phyloP scores from a whole-genome alignment of 1,140 invertebrate species.

The Aethina tumida region DNA sequence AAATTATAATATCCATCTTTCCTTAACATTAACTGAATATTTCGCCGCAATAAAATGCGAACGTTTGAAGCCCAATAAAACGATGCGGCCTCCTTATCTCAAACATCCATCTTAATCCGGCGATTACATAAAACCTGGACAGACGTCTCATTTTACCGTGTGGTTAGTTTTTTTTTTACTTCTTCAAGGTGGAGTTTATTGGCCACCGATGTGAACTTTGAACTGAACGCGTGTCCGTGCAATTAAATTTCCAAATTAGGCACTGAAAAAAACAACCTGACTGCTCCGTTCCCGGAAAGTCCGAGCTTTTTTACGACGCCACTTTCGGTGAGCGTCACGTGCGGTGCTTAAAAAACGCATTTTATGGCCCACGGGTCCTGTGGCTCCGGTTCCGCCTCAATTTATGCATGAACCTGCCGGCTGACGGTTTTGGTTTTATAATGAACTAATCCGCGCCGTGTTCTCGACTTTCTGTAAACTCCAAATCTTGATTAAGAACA shows the following conservation, averaged over 20 bases:
- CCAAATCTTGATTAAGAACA: too few relatives aligned
- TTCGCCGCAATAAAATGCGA: constrained; percentile 9
- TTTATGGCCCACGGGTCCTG: constrained; percentile 3
- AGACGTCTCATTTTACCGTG: constrained; percentile 16
- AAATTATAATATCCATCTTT: constrained; percentile 1
- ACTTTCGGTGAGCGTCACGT: background rate
- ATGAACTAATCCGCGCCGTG: too few relatives aligned
- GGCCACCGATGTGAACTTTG: constrained; percentile 11
- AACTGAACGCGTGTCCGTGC: constrained; percentile 18
- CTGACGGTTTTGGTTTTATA: constrained; percentile 3
- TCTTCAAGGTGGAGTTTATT: constrained; percentile 15
- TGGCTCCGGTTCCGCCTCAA: too few relatives aligned
- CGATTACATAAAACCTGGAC: constrained; percentile 20
- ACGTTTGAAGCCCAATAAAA: constrained; percentile 9
- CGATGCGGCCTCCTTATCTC: constrained; percentile 19
- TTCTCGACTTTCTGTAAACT: too few relatives aligned
- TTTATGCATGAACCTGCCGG: too few relatives aligned
- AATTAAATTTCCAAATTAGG: constrained; percentile 23
- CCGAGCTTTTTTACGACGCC: background rate
- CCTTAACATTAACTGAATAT: constrained; percentile 7
- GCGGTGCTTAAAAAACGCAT: background rate
- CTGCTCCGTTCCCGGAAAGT: constrained; percentile 3
- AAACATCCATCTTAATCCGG: constrained; percentile 19
- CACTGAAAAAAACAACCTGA: constrained; percentile 1
- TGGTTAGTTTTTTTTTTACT: constrained; percentile 10